phyloP scores from a whole-genome alignment of 1,140 invertebrate genomes.

The Caerostris extrusa region DNA sequence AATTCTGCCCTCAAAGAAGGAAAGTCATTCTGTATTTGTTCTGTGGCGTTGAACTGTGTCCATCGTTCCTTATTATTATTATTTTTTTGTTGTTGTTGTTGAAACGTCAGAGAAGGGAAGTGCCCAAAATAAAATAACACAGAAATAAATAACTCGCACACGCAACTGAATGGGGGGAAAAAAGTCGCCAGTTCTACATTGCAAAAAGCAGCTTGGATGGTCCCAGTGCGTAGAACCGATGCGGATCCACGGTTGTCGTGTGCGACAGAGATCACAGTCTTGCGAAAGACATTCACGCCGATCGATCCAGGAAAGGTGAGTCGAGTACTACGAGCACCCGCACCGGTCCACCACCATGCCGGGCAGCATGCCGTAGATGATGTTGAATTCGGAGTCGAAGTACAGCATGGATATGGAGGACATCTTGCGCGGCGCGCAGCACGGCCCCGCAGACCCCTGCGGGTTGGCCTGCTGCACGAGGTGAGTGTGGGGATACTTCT shows the following conservation, averaged over 20 bases:
- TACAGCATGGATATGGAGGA: conserved; percentile 96
- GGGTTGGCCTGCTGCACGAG: conserved; percentile 89
- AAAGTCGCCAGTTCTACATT: neutral
- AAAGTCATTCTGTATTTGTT: conserved; percentile 33
- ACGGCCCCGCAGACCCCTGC: conserved; percentile 89
- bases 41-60: neutral
- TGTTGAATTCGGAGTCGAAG: conserved; percentile 93
- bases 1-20: neutral
- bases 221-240: neutral
- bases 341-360: conserved; percentile 97
- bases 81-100: neutral
- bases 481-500: conserved; percentile 96
- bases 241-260: conserved; percentile 13
- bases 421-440: conserved; percentile 94
- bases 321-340: conserved; percentile 89
- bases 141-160: conserved; percentile 68
- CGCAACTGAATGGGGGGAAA: neutral
- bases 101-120: conserved; percentile 2
- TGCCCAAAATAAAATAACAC: conserved; percentile 24
- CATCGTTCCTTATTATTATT: neutral
- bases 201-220: neutral
- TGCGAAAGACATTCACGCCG: conserved; percentile 40
- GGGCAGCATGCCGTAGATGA: conserved; percentile 92
- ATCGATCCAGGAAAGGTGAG: neutral
- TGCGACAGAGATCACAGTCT: conserved; percentile 47